phyloP scores from a whole-genome alignment of 2,797 vertebrate genomes.

The Otus scops region DNA sequence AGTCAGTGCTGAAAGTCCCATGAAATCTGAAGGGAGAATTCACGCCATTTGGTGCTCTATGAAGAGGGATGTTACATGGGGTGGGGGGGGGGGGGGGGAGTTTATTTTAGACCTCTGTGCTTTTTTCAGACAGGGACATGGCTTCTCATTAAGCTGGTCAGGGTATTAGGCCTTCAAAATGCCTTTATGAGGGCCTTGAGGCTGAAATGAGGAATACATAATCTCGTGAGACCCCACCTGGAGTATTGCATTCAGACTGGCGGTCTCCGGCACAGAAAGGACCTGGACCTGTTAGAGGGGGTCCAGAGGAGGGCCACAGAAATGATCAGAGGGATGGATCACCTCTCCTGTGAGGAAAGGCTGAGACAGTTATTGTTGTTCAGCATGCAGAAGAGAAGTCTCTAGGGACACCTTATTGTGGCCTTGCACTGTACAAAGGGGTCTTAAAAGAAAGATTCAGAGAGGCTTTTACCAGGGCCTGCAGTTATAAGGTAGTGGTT shows the following conservation, averaged over 20 bases:
- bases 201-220: neutral
- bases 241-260: neutral
- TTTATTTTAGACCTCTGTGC: neutral
- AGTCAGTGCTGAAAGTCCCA: neutral
- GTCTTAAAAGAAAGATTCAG: neutral
- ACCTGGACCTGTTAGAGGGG: accelerated
- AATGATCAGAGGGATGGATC: neutral
- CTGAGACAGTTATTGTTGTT: neutral
- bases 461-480: neutral
- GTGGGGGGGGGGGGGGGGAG: neutral
- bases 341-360: neutral
- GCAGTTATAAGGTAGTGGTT: neutral
- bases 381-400: neutral
- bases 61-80: neutral
- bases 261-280: neutral
- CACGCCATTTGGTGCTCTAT: neutral
- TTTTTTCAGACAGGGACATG: neutral
- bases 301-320: neutral
- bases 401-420: neutral
- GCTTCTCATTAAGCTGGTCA: neutral
- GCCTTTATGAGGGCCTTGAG: neutral
- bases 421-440: neutral
- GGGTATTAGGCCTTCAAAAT: neutral
- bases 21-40: neutral
- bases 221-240: neutral